Conservation (phyloP, 1,140 invertebrate species). For the Portunus trituberculatus region DNA sequence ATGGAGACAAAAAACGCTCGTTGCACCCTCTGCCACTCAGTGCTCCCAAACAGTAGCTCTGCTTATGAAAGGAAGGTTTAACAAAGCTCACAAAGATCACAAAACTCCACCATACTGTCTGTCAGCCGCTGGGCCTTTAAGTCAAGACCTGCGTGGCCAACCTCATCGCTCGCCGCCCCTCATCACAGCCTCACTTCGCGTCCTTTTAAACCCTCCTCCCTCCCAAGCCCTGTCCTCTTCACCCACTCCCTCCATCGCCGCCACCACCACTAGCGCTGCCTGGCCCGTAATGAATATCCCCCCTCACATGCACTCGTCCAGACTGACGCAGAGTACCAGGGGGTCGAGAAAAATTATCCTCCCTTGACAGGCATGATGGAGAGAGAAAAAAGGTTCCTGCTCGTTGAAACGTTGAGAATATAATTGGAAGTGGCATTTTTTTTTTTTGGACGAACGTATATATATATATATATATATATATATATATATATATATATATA, state of each 20-base stretch:
- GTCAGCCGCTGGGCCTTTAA: not conserved
- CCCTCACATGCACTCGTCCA: no score
- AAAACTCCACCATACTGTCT: not conserved
- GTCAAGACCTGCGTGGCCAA: not conserved
- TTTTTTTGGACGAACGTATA: no score
- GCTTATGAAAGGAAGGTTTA: not conserved
- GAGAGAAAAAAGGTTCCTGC: not conserved
- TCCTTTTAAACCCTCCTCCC: not conserved
- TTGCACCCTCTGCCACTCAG: not conserved
- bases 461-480: no score
- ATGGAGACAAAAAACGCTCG: no score
- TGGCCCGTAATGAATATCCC: not conserved
- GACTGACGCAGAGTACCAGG: no score
- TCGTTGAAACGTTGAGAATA: no score
- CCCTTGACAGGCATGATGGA: not conserved
- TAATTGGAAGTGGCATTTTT: no score
- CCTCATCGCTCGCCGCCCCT: not conserved
- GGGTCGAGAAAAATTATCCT: not conserved
- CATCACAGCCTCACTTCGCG: no score
- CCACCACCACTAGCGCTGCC: no score
- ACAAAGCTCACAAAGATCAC: not conserved
- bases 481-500: no score
- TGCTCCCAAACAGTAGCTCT: not conserved
- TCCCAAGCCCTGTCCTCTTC: not conserved
- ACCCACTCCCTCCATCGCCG: not conserved